phyloP scores from a whole-genome alignment of 2,888 invertebrate species.

The Megaustenia siamemsis region DNA sequence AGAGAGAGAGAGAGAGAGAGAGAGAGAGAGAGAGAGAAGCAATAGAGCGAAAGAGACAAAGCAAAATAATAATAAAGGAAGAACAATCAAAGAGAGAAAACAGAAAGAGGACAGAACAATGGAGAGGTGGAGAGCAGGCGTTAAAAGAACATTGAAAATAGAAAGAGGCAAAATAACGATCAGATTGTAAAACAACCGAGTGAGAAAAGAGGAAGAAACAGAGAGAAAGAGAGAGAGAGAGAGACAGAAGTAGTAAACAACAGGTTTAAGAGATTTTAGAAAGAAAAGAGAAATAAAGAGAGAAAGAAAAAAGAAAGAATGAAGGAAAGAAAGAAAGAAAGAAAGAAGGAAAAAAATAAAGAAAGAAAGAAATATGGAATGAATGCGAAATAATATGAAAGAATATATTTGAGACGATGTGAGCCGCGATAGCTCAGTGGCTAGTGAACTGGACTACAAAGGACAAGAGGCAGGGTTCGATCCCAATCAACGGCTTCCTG shows the following conservation, averaged over 20 bases:
- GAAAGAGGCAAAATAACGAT: not conserved
- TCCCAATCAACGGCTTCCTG: too few relatives aligned
- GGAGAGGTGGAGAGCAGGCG: not conserved
- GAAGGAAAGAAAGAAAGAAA: not conserved
- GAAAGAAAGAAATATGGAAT: not conserved
- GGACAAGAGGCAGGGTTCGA: too few relatives aligned
- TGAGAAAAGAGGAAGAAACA: not conserved
- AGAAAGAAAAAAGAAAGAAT: not conserved
- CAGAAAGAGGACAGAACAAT: not conserved
- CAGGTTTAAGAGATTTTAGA: not conserved
- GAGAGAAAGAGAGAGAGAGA: not conserved
- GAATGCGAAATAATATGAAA: not conserved
- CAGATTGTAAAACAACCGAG: not conserved
- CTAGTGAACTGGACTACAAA: too few relatives aligned
- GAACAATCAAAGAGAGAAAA: not conserved
- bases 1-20: conserved; percentile 11
- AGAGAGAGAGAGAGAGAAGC: conserved; percentile 23
- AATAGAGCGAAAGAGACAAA: not conserved
- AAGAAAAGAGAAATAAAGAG: not conserved
- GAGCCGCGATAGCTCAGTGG: too few relatives aligned
- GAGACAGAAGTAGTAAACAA: not conserved
- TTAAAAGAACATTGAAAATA: not conserved
- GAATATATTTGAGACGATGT: too few relatives aligned
- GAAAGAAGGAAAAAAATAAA: not conserved
- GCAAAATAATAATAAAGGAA: not conserved